Evolutionary conservation across 2,113 vertebrate species (phyloP).

Genomic region (Vombatus ursinus): DNA sequence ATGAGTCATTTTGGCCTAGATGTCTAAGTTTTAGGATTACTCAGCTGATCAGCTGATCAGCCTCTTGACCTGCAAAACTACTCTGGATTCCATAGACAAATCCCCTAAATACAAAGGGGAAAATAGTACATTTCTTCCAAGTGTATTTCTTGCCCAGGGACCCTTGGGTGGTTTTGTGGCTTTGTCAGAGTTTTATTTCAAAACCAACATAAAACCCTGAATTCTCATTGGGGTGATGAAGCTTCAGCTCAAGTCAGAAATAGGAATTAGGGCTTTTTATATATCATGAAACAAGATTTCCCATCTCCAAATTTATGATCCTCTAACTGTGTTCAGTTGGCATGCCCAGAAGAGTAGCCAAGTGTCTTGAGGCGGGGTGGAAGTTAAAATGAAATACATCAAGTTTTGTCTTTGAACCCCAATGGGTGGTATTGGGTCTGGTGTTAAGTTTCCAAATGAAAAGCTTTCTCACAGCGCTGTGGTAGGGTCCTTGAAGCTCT

Average conservation of each 20-base stretch:
- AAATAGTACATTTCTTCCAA: conserved; percentile 52
- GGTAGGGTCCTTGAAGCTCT: conserved; percentile 44
- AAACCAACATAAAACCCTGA: conserved; percentile 59
- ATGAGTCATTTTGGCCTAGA: conserved; percentile 39
- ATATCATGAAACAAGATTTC: conserved; percentile 50
- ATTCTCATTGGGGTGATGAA: conserved; percentile 51
- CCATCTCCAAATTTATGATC: conserved; percentile 27
- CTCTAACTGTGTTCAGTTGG: neutral
- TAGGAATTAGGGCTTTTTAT: conserved; percentile 60
- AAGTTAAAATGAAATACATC: neutral
- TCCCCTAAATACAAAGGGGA: conserved; percentile 36
- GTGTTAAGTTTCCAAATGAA: conserved; percentile 62
- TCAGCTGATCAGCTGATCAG: neutral
- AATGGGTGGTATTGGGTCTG: conserved; percentile 55
- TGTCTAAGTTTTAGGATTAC: conserved; percentile 49
- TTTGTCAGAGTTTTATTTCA: conserved; percentile 66
- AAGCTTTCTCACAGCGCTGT: conserved; percentile 48
- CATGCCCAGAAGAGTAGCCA: conserved; percentile 19
- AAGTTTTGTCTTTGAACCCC: conserved; percentile 25
- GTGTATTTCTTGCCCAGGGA: conserved; percentile 23
- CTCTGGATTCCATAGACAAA: conserved; percentile 48
- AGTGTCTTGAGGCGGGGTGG: conserved; percentile 44
- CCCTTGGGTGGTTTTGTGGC: conserved; percentile 53
- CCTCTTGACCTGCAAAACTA: conserved; percentile 50
- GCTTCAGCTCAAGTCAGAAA: conserved; percentile 66